Evolutionary conservation across 2,888 invertebrate genomes (phyloP).

Genomic region (Microchrysa polita): DNA sequence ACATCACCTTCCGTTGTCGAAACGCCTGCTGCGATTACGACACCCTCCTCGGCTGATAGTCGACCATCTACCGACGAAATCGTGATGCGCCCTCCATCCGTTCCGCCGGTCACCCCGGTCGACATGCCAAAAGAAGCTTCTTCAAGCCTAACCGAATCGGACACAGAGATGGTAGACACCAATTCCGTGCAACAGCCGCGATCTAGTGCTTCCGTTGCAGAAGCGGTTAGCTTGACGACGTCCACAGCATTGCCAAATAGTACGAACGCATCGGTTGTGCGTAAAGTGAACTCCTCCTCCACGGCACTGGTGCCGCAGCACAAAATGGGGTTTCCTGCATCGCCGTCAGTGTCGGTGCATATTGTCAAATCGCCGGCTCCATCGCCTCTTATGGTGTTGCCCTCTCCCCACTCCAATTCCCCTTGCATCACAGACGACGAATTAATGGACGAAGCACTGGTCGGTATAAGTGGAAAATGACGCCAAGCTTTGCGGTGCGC

Average conservation of each 20-base stretch:
- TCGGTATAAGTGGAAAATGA: slow-evolving; percentile 53
- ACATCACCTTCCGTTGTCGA: slow-evolving; percentile 22
- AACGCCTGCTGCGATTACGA: neutral
- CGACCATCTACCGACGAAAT: slow-evolving; percentile 28
- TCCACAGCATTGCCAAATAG: neutral
- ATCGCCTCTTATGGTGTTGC: slow-evolving; percentile 72
- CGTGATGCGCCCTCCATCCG: slow-evolving; percentile 50
- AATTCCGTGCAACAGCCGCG: neutral
- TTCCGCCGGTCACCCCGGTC: slow-evolving; percentile 40
- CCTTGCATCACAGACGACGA: slow-evolving; percentile 90
- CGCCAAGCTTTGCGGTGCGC: slow-evolving; percentile 41
- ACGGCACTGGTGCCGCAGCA: slow-evolving; percentile 28
- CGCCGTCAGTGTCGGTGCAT: slow-evolving; percentile 76
- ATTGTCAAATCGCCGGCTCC: slow-evolving; percentile 82
- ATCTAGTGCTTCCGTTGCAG: neutral
- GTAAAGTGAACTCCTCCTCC: slow-evolving; percentile 7
- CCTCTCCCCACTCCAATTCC: slow-evolving; percentile 72
- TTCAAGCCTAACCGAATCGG: slow-evolving; percentile 24
- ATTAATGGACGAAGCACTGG: slow-evolving; percentile 53
- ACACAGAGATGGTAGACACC: neutral
- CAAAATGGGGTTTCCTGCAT: slow-evolving; percentile 46
- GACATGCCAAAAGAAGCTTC: slow-evolving; percentile 40
- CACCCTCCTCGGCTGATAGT: neutral
- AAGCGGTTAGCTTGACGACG: neutral
- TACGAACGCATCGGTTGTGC: slow-evolving; percentile 2